Evolutionary conservation across 2,888 invertebrate species (phyloP), one percentile per base, ranked within the genome.

Genomic region (Clanis bilineata): DNA sequence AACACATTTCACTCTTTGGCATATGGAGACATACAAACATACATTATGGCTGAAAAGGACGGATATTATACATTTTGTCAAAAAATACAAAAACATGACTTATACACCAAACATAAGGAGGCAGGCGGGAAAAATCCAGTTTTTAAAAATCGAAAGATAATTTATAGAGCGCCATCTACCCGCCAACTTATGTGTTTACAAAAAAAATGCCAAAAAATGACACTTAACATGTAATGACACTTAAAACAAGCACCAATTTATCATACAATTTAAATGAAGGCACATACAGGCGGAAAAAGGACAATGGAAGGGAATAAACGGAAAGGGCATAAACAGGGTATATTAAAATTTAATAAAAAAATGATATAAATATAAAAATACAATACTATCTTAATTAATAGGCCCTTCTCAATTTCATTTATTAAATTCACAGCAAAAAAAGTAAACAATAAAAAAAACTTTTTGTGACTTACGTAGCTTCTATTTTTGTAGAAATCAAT

Each of bases 1-100:
- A 79, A 83, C 74, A 83, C 76, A 77, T 80, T 72, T 72, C 72
- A 70, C 69, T 90, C 90, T 90, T 90, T 89, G 89, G 89, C 83
- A 84, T 83, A 80, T 79, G 77, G 74, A 79, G 77, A 75, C 80
- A 79, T 77, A 71, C 73, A 62, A 63, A 15, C 23, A 57, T 23
- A 15, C 36, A 23, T 18, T 58, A 51, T 58, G 58, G 58, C 58
- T 9, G 12, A 21, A 28, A 51, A 22, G 59, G 59, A 59, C 59
- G 59, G 59, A 79, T 76, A 79, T 79, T 76, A 79, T 79, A 82
- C 80, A 70, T 28, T 45, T 51, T 32, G 51, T 58, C n/a, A 15
- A 45, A n/a, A 43, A 45, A n/a, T 25, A 47, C n/a, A 25, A 51
- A 25, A 18, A 15, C 9, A 25, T 25, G 47, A 28, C 28, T 51